Evolutionary conservation across 2,888 invertebrate genomes (phyloP), one percentile per base, ranked within the genome.

Genomic region (Spisula solida): DNA sequence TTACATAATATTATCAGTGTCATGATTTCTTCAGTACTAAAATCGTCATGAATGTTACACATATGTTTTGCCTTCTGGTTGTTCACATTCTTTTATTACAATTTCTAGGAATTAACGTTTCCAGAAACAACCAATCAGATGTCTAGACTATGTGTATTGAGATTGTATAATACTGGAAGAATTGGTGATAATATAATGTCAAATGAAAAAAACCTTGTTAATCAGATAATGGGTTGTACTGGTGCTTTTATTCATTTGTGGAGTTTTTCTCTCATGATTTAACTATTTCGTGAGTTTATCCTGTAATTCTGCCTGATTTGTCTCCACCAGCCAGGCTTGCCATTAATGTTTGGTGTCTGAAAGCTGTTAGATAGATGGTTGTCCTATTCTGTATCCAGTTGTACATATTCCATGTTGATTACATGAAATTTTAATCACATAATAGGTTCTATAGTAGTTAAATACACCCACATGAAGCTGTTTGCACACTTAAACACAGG

Each of bases 171-270:
- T 25, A 66, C 20, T 66, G 60, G 25, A 20, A 10, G 12, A 66
- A 66, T 66, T 25, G 60, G 60, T 66, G 25, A 25, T 25, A 66
- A 66, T 25, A 25, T 66, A 41, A 41, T 25, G 60, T 66, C 60
- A 66, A 66, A 25, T 66, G 60, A 66, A 66, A 66, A n/a, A 66
- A 20, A 66, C 60, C 51, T 51, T 16, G 5, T 10, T 66, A 66
- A 66, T 66, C n/a, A 66, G 60, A 66, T 66, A 66, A 66, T 66
- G 60, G 60, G 60, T 25, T n/a, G 25, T 51, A 51, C 51, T 14
- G 14, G 51, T 66, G 25, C 60, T 66, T 66, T n/a, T n/a, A 25
- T 25, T 25, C 25, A 51, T 66, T 66, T 10, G 60, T 25, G 8
- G 25, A 66, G 56, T n/a, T 66, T 25, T 66, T 25, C 25, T n/a